Evolutionary conservation across 1,140 invertebrate species (phyloP).

Genomic region (Macrobrachium nipponense): DNA sequence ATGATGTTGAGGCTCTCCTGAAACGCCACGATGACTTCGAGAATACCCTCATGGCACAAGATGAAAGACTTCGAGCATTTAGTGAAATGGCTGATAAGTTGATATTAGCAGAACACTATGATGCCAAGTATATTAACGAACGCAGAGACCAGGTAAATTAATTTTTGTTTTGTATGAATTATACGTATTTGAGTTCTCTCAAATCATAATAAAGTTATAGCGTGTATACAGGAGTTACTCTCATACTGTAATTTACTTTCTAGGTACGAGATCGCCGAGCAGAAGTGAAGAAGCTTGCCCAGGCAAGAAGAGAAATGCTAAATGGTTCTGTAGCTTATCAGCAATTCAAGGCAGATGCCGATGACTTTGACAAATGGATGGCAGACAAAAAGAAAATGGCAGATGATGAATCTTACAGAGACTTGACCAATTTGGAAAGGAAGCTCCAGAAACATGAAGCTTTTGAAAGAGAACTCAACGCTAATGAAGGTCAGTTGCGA

Average conservation of each 20-base stretch:
- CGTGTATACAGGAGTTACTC: no score
- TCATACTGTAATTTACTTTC: not conserved
- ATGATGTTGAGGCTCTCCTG: slow-evolving; percentile 92
- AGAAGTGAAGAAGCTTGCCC: slow-evolving; percentile 80
- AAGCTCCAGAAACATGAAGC: slow-evolving; percentile 98
- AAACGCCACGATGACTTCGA: slow-evolving; percentile 96
- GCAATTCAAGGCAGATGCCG: slow-evolving; percentile 88
- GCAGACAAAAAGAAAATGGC: slow-evolving; percentile 91
- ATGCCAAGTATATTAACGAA: slow-evolving; percentile 82
- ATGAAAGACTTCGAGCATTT: slow-evolving; percentile 89
- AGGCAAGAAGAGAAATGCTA: slow-evolving; percentile 78
- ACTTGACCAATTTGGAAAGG: slow-evolving; percentile 89
- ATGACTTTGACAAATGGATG: slow-evolving; percentile 90
- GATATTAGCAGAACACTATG: slow-evolving; percentile 87
- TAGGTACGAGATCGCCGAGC: slow-evolving; percentile 81
- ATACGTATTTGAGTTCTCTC: no score
- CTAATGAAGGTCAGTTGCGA: slow-evolving; percentile 89
- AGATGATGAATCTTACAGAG: slow-evolving; percentile 92
- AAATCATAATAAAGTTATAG: not conserved
- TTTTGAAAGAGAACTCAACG: slow-evolving; percentile 92
- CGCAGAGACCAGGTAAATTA: slow-evolving; percentile 67
- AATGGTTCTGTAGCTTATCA: slow-evolving; percentile 84
- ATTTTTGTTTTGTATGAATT: not conserved
- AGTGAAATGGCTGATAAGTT: slow-evolving; percentile 87
- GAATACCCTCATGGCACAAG: slow-evolving; percentile 91